A percentile compares a stretch with the other conserved stretches of the same genome.
phyloP scores from a whole-genome alignment of 1,140 invertebrate species.

The Drosophila oshimai region DNA sequence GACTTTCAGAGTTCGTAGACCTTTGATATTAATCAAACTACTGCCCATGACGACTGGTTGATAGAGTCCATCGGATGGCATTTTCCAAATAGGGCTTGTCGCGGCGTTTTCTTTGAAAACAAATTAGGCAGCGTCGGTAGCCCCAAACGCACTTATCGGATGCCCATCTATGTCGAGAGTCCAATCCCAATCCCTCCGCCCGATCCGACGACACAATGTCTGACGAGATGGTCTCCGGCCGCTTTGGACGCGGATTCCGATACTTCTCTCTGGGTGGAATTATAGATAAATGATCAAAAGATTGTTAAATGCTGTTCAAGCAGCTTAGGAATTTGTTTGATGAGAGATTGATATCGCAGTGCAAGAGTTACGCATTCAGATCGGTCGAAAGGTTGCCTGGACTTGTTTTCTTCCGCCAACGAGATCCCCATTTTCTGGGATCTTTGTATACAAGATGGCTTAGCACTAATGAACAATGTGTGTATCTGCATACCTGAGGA shows the following conservation, averaged over 20 bases:
- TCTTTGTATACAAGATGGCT: conserved; percentile 34
- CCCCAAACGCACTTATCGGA: conserved; percentile 56
- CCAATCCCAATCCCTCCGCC: conserved; percentile 14
- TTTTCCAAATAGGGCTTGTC: conserved; percentile 36
- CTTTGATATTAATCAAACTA: conserved; percentile 35
- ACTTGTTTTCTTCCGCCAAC: conserved; percentile 19
- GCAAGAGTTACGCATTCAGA: conserved; percentile 62
- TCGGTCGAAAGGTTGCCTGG: conserved; percentile 15
- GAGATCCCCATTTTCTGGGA: conserved; percentile 10
- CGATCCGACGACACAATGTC: conserved; percentile 60
- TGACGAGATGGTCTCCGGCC: conserved; percentile 32
- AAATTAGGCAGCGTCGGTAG: conserved; percentile 50
- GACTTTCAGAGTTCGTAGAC: conserved; percentile 27
- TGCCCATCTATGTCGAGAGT: conserved; percentile 53
- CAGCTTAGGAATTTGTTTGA: conserved; percentile 73
- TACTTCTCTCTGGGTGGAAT: conserved; percentile 15
- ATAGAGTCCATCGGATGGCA: conserved; percentile 19
- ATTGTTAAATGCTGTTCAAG: conserved; percentile 76
- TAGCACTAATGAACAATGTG: conserved; percentile 33
- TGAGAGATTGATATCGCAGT: conserved; percentile 68
- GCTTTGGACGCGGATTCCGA: no score
- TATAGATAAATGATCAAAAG: conserved; percentile 64
- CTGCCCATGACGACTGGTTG: conserved; percentile 25
- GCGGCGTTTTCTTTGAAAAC: conserved; percentile 66
- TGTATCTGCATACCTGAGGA: conserved; percentile 29